Conservation (phyloP, 2,797 vertebrate genomes). For the Decapterus maruadsi region DNA sequence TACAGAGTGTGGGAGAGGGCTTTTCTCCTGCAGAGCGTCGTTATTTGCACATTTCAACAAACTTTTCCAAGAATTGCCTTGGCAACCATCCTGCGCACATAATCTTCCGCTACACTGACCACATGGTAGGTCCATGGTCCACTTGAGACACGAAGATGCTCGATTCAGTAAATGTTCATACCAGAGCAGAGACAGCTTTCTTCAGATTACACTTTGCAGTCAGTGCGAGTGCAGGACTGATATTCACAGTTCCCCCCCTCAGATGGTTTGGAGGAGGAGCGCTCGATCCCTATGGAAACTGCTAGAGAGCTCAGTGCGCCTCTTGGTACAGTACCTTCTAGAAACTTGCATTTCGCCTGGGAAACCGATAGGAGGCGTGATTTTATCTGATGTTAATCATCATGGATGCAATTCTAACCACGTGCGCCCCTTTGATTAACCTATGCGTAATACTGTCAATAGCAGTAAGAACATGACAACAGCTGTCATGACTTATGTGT, state of each 20-base stretch:
- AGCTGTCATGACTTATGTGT: neutral
- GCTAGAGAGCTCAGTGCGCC: constrained; percentile 46
- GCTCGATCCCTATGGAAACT: constrained; percentile 43
- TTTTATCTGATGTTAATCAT: constrained; percentile 1
- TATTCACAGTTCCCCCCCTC: constrained; percentile 2
- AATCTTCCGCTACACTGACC: constrained; percentile 16
- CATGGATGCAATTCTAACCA: constrained; percentile 21
- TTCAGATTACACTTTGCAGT: neutral
- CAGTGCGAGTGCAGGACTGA: too few relatives aligned
- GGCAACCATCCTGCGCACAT: neutral
- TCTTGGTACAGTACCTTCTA: constrained; percentile 89
- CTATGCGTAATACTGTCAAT: neutral
- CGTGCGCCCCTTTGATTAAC: constrained; percentile 22
- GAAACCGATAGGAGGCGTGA: constrained; percentile 80
- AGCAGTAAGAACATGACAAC: neutral
- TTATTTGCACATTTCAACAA: constrained; percentile 9
- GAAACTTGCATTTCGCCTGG: constrained; percentile 72
- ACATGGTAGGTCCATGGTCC: constrained; percentile 15
- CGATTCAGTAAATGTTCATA: neutral
- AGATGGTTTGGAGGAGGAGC: constrained; percentile 35
- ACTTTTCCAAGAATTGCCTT: constrained; percentile 19
- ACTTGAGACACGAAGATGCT: constrained; percentile 25
- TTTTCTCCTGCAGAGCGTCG: accelerated
- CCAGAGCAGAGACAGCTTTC: neutral
- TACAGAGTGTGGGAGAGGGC: accelerated